Evolutionary conservation across 2,113 vertebrate genomes (phyloP), one percentile per base, ranked within the genome.

Genomic region (Corythoichthys haematopterus): DNA sequence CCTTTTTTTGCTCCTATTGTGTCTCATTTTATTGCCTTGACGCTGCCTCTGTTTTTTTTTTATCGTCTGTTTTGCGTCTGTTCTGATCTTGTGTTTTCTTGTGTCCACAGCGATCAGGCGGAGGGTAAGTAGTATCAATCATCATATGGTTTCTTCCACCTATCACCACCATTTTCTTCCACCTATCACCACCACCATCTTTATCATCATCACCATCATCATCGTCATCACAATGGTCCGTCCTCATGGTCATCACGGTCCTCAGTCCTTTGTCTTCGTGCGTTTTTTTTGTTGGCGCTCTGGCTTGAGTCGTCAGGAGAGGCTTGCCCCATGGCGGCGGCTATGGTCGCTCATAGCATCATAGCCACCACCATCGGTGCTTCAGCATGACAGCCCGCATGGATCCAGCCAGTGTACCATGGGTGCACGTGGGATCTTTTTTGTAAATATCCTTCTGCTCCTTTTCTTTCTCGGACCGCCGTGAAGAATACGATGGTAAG

Each of bases 401-500:
- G 84, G 76, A 85, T 91, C 83, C 77, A 82, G 5, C 33, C 70
- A 71, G 73, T 84, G 87, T 89, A 83, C 88, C 85, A 85, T 76
- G 82, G 86, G 86, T 86, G 87, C 85, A 85, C 71, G 66, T 3
- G 75, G 82, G 84, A 85, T 86, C 80, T 88, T 78, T 84, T 77
- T 85, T 87, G 40, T 79, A 88, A 67, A 88, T 82, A 71, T 80
- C 86, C 80, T 89, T 88, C 82, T 89, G 81, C 81, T 91, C 80
- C 90, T 89, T 91, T 79, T 71, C 80, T 86, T 84, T 91, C 68
- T 86, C 79, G 82, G 80, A 86, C 63, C 20, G 89, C 91, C 93
- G 60, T 89, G 77, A 88, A 90, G 84, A 89, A 67, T 84, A 82
- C 76, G 94, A 95, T 94, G 94, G 95, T 96, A 94, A 95, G 93